A percentile compares a stretch with the other conserved stretches of the same genome.
These are phyloP conservation scores for Acleris laterana DNA, from an alignment of 2,888 invertebrate species.

Conservation along the genomic window DNA sequence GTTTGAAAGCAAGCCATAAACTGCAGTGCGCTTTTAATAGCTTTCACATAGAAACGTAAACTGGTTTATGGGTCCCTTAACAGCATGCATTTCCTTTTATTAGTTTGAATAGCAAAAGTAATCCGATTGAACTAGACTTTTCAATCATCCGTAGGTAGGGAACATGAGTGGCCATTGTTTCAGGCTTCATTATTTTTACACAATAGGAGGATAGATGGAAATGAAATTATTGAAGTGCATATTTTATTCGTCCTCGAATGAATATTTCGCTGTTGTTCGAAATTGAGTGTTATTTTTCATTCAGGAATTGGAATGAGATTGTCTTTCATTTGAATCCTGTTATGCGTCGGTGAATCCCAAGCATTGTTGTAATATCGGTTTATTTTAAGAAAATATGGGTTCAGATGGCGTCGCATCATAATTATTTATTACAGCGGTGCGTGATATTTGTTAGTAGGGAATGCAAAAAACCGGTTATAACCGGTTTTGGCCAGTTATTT, in stretches of 20 bases:
- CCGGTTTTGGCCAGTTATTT: no score
- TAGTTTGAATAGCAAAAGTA: not conserved
- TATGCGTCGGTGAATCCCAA: not conserved
- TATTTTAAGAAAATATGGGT: not conserved
- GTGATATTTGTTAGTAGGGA: no score
- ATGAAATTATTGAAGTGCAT: slow-evolving; percentile 13
- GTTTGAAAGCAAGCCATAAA: not conserved
- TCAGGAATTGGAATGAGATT: slow-evolving; percentile 1
- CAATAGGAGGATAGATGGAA: slow-evolving; percentile 8
- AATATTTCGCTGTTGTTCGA: slow-evolving; percentile 2
- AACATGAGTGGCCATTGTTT: slow-evolving; percentile 8
- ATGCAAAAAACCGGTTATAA: no score
- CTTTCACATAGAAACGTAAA: not conserved
- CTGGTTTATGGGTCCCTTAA: not conserved
- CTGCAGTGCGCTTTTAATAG: not conserved
- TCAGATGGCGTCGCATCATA: no score
- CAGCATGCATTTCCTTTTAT: not conserved
- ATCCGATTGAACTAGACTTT: slow-evolving; percentile 4
- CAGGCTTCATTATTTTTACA: slow-evolving; percentile 10
- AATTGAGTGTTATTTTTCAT: slow-evolving; percentile 4
- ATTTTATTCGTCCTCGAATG: slow-evolving; percentile 1
- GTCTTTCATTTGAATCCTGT: not conserved
- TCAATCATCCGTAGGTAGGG: slow-evolving; percentile 1
- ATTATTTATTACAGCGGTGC: no score
- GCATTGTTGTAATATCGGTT: not conserved